Percentiles rank a stretch among this genome's conserved stretches.
These are phyloP conservation scores for Dufourea novaeangliae DNA, from an alignment of 1,140 invertebrate species.

Conservation along the genomic window DNA sequence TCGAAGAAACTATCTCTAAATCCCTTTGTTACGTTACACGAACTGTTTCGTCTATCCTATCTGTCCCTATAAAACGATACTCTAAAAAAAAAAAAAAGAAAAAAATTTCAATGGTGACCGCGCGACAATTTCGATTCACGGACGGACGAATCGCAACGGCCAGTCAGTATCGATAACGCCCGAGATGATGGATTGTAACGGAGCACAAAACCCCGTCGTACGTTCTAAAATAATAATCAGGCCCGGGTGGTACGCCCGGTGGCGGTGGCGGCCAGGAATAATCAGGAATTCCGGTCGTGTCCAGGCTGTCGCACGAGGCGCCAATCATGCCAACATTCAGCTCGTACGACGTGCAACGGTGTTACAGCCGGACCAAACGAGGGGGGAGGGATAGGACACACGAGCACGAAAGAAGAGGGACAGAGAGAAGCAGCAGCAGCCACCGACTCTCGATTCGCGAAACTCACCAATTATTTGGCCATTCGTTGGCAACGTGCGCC, in stretches of 20 bases:
- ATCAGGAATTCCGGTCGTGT: conserved; percentile 78
- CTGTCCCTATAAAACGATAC: background rate
- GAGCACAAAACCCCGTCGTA: conserved; percentile 58
- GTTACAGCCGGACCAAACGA: conserved; percentile 50
- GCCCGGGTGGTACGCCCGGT: conserved; percentile 48
- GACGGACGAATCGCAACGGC: conserved; percentile 14
- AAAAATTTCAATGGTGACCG: background rate
- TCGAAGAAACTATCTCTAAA: too few relatives aligned
- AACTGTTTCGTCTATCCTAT: too few relatives aligned
- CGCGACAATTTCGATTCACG: conserved; percentile 45
- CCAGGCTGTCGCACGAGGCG: conserved; percentile 71
- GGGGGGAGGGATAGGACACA: conserved; percentile 54
- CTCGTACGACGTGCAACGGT: conserved; percentile 64
- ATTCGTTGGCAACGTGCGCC: conserved; percentile 80
- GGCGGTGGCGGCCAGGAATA: conserved; percentile 63
- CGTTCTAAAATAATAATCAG: conserved; percentile 78
- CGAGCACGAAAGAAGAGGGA: conserved; percentile 45
- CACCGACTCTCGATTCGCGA: conserved; percentile 72
- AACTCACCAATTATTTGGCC: conserved; percentile 80
- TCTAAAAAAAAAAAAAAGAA: too few relatives aligned
- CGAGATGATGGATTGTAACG: conserved; percentile 60
- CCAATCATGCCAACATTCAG: conserved; percentile 81
- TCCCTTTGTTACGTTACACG: too few relatives aligned
- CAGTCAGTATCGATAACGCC: conserved; percentile 56
- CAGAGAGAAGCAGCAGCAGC: conserved; percentile 43